Percentiles rank a stretch among this genome's conserved stretches.
phyloP scores from a whole-genome alignment of 1,140 invertebrate species.

The Arion vulgaris region DNA sequence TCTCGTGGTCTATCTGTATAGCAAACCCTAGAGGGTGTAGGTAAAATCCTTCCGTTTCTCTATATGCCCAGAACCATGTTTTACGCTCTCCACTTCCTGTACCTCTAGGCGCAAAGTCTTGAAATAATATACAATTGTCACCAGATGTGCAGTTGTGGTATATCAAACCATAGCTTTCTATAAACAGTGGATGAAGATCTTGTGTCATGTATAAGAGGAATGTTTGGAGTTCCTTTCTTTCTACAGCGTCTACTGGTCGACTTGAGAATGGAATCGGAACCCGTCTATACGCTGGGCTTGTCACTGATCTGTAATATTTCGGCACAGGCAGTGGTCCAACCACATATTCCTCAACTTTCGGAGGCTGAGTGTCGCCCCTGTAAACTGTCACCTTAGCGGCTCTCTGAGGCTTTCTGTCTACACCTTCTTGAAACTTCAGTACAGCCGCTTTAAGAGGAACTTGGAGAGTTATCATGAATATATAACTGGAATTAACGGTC shows the following conservation, averaged over 20 bases:
- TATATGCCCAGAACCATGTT: constrained; percentile 62
- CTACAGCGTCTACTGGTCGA: constrained; percentile 57
- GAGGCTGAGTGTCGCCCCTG: constrained; percentile 57
- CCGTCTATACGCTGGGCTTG: constrained; percentile 57
- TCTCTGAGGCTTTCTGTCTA: constrained; percentile 52
- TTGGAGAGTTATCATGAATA: constrained; percentile 64
- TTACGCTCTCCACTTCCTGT: constrained; percentile 53
- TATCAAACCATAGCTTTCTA: constrained; percentile 59
- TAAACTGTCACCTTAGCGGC: constrained; percentile 64
- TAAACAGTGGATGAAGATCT: constrained; percentile 52
- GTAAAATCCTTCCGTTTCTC: constrained; percentile 63
- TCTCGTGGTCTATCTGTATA: constrained; percentile 61
- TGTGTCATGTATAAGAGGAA: constrained; percentile 50
- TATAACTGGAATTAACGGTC: constrained; percentile 58
- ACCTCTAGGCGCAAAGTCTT: constrained; percentile 59
- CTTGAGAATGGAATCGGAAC: constrained; percentile 60
- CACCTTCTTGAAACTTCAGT: constrained; percentile 55
- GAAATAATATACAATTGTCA: constrained; percentile 56
- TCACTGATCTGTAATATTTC: constrained; percentile 48
- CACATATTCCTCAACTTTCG: constrained; percentile 64
- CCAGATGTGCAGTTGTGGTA: constrained; percentile 62
- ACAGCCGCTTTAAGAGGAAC: constrained; percentile 62
- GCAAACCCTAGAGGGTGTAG: constrained; percentile 63
- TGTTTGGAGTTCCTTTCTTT: constrained; percentile 52
- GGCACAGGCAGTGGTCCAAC: constrained; percentile 62